Evolutionary conservation across 2,888 invertebrate genomes (phyloP), one percentile per base, ranked within the genome.

Genomic region (Rhyacophila evoluta): DNA sequence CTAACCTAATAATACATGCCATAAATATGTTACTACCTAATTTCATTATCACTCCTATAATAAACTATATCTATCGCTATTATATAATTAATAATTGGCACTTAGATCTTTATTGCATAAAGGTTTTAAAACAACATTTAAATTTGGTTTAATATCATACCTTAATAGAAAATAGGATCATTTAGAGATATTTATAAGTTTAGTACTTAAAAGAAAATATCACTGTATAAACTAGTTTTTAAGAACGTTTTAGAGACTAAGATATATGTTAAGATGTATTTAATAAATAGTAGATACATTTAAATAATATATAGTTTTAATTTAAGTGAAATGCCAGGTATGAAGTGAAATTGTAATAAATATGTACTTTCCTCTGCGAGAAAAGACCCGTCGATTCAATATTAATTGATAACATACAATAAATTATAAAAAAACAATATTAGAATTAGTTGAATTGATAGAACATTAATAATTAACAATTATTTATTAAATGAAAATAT

Each of bases 401-500:
- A 77, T 74, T 74, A 37, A 71, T 72, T 81, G 78, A 74, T 71
- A 75, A 76, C 77, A 75, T 77, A 75, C 38, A 69, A 75, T 79
- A 79, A 77, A 77, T 72, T 75, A 75, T 75, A 67, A 77, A 78
- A 79, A 79, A 80, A 77, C 80, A 82, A 81, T 81, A 82, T 79
- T 82, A 82, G 82, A 71, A 55, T 68, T 75, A 79, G 80, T 77
- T 77, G 77, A 75, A 79, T 78, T 70, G 72, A 81, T 82, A 81
- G 79, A 82, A 75, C 70, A 55, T 55, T 55, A 55, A 33, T 74
- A 74, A 80, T 79, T 82, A 77, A 82, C 80, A 71, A 81, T 74
- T 82, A 82, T 82, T 82, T 82, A 82, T 82, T 82, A 82, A 82
- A 82, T 82, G 79, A 82, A 79, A 77, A 79, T 82, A 82, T 80